A percentile compares a stretch with the other conserved stretches of the same genome.
Conservation (phyloP, 2,113 vertebrate genomes). For the Chlorodrepanis virens region DNA sequence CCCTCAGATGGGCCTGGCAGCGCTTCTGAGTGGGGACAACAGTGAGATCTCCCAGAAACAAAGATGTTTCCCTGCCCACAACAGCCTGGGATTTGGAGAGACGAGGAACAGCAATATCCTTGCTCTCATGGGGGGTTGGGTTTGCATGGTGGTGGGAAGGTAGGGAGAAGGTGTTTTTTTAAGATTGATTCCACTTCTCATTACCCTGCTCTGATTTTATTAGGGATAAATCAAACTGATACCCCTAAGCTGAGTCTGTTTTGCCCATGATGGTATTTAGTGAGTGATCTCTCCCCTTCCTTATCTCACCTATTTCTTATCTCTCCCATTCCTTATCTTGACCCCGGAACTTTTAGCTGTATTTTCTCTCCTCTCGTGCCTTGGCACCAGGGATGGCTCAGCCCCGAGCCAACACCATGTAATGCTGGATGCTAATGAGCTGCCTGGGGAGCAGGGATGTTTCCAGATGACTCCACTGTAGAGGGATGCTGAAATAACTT, state of each 20-base stretch:
- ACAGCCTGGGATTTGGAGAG: neutral
- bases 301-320: neutral
- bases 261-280: accelerated
- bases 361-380: neutral
- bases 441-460: neutral
- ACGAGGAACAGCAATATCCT: neutral
- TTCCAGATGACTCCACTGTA: neutral
- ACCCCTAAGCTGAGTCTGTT: neutral
- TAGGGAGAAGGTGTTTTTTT: neutral
- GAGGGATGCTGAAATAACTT: neutral
- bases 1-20: neutral
- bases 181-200: neutral
- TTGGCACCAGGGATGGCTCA: neutral
- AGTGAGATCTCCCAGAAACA: neutral
- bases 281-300: neutral
- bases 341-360: neutral
- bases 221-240: neutral
- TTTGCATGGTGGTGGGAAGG: neutral
- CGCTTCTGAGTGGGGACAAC: accelerated
- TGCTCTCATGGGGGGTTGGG: neutral
- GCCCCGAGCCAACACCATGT: neutral
- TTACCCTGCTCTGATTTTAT: neutral
- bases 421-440: neutral
- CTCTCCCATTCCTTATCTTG: neutral
- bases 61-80: neutral